Evolutionary conservation across 2,888 invertebrate genomes (phyloP).

Genomic region (Isoperla grammatica): DNA sequence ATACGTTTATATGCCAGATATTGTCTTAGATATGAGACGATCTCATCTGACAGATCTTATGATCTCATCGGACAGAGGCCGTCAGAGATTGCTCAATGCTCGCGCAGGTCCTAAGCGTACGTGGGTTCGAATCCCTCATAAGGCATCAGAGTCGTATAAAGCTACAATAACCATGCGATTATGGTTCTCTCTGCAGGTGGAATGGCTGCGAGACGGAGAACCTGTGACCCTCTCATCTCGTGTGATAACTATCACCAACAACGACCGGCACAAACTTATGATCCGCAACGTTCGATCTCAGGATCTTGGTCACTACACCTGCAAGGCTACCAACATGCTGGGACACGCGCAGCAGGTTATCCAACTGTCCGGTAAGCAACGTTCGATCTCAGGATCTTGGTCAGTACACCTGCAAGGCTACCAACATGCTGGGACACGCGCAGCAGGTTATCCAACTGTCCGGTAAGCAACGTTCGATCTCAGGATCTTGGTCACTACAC

Average conservation of each 20-base stretch:
- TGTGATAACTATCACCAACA: slow-evolving; percentile 36
- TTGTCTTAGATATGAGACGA: too few relatives aligned
- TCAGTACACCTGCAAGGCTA: slow-evolving; percentile 70
- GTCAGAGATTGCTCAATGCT: too few relatives aligned
- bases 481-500: slow-evolving; percentile 72
- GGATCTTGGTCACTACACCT: slow-evolving; percentile 74
- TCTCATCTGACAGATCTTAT: too few relatives aligned
- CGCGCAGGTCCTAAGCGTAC: too few relatives aligned
- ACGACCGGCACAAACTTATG: slow-evolving; percentile 57
- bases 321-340: slow-evolving; percentile 67
- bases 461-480: slow-evolving; percentile 55
- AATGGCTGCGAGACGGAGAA: slow-evolving; percentile 58
- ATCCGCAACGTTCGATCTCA: slow-evolving; percentile 60
- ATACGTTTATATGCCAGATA: too few relatives aligned
- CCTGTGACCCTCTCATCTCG: slow-evolving; percentile 41
- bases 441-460: slow-evolving; percentile 67
- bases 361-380: slow-evolving; percentile 61
- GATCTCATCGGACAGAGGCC: too few relatives aligned
- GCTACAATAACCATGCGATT: too few relatives aligned
- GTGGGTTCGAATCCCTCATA: too few relatives aligned
- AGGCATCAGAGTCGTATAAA: too few relatives aligned
- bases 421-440: slow-evolving; percentile 66
- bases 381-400: slow-evolving; percentile 67
- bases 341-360: slow-evolving; percentile 66
- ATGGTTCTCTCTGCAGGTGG: slow-evolving; percentile 38